These are phyloP conservation scores for Oryzias curvinotus DNA, from an alignment of 2,113 vertebrate species.

Conservation along the genomic window DNA sequence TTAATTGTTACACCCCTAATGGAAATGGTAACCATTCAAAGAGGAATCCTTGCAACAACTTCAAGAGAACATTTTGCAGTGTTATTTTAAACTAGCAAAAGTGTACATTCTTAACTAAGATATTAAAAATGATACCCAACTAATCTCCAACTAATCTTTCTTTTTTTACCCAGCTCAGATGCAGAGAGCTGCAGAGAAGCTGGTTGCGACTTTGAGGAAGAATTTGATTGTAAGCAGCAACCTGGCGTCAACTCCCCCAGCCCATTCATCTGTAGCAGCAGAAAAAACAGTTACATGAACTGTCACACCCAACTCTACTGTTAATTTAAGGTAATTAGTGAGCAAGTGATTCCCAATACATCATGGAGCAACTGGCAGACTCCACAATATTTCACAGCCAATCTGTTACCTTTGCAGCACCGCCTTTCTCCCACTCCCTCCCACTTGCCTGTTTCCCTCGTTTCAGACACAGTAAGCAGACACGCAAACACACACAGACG, in stretches of 20 bases:
- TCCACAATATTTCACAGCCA: conserved; percentile 78
- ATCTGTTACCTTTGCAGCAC: conserved; percentile 69
- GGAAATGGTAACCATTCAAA: not conserved
- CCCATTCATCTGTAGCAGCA: conserved; percentile 80
- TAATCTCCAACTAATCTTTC: not conserved
- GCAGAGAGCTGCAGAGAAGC: conserved; percentile 42
- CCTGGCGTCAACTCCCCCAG: conserved; percentile 72
- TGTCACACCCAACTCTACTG: conserved; percentile 83
- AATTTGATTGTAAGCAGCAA: conserved; percentile 79
- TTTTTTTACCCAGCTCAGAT: conserved; percentile 33
- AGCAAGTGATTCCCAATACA: conserved; percentile 83
- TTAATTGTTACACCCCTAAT: too few relatives aligned
- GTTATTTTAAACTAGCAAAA: conserved; percentile 8
- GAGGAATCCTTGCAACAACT: not conserved
- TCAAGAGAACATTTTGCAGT: conserved; percentile 7
- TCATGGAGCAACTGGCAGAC: conserved; percentile 79
- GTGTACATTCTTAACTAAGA: conserved; percentile 43
- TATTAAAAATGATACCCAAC: not conserved
- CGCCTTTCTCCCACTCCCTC: conserved; percentile 35
- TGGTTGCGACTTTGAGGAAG: conserved; percentile 70
- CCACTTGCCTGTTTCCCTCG: conserved; percentile 17
- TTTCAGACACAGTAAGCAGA: conserved; percentile 44
- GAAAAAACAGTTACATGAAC: conserved; percentile 82
- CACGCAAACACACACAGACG: conserved; percentile 34
- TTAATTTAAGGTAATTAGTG: conserved; percentile 86